These are phyloP conservation scores for Drosophila trapezifrons DNA, from an alignment of 1,140 invertebrate genomes.

Conservation along the genomic window DNA sequence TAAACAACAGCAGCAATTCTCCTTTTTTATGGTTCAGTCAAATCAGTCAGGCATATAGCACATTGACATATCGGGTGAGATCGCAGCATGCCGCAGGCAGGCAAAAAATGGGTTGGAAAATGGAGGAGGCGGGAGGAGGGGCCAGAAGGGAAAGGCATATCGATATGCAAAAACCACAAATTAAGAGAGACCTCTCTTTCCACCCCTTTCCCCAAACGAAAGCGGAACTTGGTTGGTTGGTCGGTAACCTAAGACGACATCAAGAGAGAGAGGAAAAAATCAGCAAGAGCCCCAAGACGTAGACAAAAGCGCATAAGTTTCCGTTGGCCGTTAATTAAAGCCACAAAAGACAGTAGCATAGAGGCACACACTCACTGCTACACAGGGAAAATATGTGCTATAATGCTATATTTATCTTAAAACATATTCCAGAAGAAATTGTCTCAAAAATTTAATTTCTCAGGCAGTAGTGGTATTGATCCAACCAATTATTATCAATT, in stretches of 20 bases:
- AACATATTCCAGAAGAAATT: too few relatives aligned
- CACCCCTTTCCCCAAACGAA: constrained; percentile 41
- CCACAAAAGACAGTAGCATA: constrained; percentile 62
- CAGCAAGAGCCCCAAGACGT: constrained; percentile 37
- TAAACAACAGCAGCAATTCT: constrained; percentile 32
- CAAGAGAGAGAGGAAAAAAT: constrained; percentile 64
- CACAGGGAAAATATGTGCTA: background rate
- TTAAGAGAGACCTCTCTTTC: constrained; percentile 41
- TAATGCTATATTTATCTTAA: too few relatives aligned
- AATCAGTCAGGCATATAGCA: constrained; percentile 73
- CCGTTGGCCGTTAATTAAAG: constrained; percentile 80
- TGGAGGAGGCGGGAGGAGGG: constrained; percentile 3
- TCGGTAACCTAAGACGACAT: constrained; percentile 73
- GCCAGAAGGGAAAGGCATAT: constrained; percentile 48
- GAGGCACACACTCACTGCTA: constrained; percentile 10
- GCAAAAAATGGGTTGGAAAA: constrained; percentile 29
- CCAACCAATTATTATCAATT: background rate
- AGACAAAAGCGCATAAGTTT: constrained; percentile 77
- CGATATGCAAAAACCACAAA: constrained; percentile 69
- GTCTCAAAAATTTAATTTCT: background rate
- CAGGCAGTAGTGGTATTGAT: background rate
- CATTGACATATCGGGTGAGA: constrained; percentile 75
- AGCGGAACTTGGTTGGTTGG: constrained; percentile 64
- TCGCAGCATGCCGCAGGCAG: constrained; percentile 38
- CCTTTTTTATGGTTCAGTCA: constrained; percentile 41